These are phyloP conservation scores for Ecliptopera silaceata DNA, from an alignment of 2,888 invertebrate species.

Conservation along the genomic window DNA sequence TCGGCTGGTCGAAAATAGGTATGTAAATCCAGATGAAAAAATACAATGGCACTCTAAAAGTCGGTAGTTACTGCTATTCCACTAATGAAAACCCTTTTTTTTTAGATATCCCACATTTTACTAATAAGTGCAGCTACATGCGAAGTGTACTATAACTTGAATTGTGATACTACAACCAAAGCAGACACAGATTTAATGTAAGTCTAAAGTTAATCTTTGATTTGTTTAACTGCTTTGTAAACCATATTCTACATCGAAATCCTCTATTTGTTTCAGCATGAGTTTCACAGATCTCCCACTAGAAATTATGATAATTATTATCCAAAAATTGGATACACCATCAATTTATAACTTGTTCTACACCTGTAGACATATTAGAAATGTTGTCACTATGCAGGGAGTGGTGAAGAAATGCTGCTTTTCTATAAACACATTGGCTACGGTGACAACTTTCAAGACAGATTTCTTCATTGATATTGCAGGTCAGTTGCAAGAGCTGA, in stretches of 20 bases:
- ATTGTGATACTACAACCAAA: constrained; percentile 16
- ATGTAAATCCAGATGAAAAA: too few species aligned
- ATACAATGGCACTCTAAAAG: too few species aligned
- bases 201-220: not conserved
- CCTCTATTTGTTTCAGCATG: constrained; percentile 40
- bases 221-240: too few species aligned
- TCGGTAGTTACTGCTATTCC: too few species aligned
- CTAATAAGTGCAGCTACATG: not conserved
- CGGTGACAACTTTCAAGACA: constrained; percentile 52
- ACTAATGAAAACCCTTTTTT: not conserved
- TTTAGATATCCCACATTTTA: not conserved
- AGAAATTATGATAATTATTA: constrained; percentile 65
- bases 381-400: constrained; percentile 48
- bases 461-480: constrained; percentile 58
- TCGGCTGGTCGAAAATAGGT: too few species aligned
- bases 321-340: constrained; percentile 53
- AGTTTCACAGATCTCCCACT: constrained; percentile 53
- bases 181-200: constrained; percentile 1
- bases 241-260: too few species aligned
- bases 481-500: constrained; percentile 51
- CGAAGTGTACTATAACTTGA: not conserved
- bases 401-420: constrained; percentile 53
- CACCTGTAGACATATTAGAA: constrained; percentile 48
- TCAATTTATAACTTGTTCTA: constrained; percentile 53
- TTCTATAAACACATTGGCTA: constrained; percentile 54